These are phyloP conservation scores for Paedocypris sp. DNA, from an alignment of 2,113 vertebrate genomes.

Conservation along the genomic window DNA sequence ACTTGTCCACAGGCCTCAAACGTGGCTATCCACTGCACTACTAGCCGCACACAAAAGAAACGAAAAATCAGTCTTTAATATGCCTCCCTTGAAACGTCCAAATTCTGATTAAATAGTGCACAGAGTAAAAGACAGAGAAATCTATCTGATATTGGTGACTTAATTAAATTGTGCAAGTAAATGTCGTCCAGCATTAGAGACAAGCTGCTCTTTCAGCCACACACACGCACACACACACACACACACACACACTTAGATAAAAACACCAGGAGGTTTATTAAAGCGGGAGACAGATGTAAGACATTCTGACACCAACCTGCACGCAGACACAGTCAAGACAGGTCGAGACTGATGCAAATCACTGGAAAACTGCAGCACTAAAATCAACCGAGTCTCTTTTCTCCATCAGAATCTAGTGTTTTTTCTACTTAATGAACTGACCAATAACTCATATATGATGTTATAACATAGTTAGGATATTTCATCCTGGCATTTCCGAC, in stretches of 20 bases:
- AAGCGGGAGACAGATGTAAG: constrained; percentile 15
- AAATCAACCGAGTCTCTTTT: too few species aligned
- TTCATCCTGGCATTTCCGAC: too few species aligned
- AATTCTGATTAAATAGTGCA: too few species aligned
- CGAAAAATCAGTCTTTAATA: too few species aligned
- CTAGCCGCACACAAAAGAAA: too few species aligned
- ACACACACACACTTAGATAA: constrained; percentile 28
- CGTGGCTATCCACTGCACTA: too few species aligned
- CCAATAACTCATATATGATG: too few species aligned
- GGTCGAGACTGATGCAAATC: not conserved
- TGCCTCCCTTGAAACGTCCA: too few species aligned
- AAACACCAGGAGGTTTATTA: constrained; percentile 34
- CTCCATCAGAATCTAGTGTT: too few species aligned
- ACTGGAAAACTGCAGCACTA: not conserved
- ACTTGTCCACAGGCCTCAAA: too few species aligned
- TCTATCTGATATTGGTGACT: constrained; percentile 28
- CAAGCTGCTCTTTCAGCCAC: constrained; percentile 31
- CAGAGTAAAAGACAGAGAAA: constrained; percentile 16
- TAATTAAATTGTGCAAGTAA: constrained; percentile 38
- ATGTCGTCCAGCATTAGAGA: constrained; percentile 38
- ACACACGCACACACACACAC: too few species aligned
- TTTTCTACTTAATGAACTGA: not conserved
- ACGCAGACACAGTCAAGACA: not conserved
- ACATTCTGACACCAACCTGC: constrained; percentile 22
- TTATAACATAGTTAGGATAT: too few species aligned